Conservation (phyloP, 2,113 vertebrate genomes). For the Nestor notabilis region DNA sequence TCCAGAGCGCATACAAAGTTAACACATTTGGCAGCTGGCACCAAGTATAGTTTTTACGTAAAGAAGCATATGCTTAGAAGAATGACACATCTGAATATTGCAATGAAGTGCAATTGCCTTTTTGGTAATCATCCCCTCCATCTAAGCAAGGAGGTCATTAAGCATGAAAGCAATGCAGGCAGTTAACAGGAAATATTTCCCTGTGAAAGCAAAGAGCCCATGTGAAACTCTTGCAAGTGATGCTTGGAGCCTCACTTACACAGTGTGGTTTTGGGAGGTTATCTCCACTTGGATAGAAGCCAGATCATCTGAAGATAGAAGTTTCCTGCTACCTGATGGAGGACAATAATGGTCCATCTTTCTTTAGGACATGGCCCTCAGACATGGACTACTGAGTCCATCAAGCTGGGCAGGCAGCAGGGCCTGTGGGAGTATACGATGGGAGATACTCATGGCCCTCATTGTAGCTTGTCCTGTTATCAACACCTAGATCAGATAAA, state of each 20-base stretch:
- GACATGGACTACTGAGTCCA: background rate
- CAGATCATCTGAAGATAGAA: background rate
- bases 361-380: background rate
- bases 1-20: background rate
- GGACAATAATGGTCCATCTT: background rate
- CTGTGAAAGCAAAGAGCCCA: background rate
- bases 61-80: background rate
- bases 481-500: slow-evolving; percentile 32
- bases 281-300: background rate
- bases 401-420: background rate
- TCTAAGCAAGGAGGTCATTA: background rate
- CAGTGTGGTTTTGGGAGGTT: background rate
- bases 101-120: background rate
- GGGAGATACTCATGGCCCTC: background rate
- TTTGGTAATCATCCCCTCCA: background rate
- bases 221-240: background rate
- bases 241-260: background rate
- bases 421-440: background rate
- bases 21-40: background rate
- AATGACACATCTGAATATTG: background rate
- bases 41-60: background rate
- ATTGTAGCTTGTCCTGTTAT: background rate
- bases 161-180: background rate
- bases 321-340: background rate
- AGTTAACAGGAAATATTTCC: background rate